phyloP scores from a whole-genome alignment of 1,140 invertebrate genomes.

The Pinna nobilis region DNA sequence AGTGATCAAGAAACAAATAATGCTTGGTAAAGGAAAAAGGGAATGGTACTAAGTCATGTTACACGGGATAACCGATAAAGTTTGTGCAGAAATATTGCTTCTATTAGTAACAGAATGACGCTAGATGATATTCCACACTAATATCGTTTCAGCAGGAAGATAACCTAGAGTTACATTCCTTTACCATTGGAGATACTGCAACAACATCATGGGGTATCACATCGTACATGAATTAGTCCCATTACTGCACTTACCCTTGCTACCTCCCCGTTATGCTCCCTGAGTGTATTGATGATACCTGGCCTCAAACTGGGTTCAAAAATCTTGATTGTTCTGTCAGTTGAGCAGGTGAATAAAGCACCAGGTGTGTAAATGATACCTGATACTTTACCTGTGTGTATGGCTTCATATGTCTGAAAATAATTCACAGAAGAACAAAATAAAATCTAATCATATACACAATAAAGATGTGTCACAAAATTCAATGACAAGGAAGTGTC shows the following conservation, averaged over 20 bases:
- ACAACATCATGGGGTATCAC: background rate
- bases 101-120: background rate
- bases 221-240: background rate
- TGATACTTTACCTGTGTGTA: constrained; percentile 61
- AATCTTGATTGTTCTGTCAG: constrained; percentile 59
- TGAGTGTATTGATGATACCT: constrained; percentile 47
- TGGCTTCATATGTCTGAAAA: constrained; percentile 61
- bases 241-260: constrained; percentile 47
- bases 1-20: too few species aligned
- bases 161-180: too few species aligned
- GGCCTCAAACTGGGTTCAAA: constrained; percentile 59
- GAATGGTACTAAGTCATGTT: too few species aligned
- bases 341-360: constrained; percentile 59
- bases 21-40: too few species aligned
- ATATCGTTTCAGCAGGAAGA: too few species aligned
- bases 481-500: background rate
- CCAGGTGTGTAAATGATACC: constrained; percentile 55
- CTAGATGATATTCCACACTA: too few species aligned
- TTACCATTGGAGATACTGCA: too few species aligned
- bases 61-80: too few species aligned
- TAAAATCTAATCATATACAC: background rate
- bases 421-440: background rate
- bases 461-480: too few species aligned
- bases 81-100: too few species aligned
- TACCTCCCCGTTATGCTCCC: constrained; percentile 50